Conservation (phyloP, 2,797 vertebrate species). For the Clarias pachynema region DNA sequence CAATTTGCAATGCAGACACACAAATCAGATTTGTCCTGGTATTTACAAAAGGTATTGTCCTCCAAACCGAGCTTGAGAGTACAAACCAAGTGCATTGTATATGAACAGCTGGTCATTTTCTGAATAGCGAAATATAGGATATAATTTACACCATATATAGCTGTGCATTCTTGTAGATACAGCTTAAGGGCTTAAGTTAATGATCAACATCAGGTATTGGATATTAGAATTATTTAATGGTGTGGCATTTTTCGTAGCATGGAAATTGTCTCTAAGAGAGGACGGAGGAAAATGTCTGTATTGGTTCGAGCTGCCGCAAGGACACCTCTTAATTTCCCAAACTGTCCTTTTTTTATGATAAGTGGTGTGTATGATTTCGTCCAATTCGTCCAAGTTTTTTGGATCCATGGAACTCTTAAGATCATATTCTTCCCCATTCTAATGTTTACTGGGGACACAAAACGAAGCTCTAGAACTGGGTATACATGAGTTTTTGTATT, state of each 20-base stretch:
- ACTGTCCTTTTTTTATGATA: too few relatives aligned
- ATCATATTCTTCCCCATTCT: background rate
- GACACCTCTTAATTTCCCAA: too few relatives aligned
- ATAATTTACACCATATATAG: background rate
- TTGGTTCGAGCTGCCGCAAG: too few relatives aligned
- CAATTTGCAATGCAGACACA: constrained; percentile 4
- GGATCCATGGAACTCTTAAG: background rate
- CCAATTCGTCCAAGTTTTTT: too few relatives aligned
- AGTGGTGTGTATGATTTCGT: background rate
- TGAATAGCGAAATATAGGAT: background rate
- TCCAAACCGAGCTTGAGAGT: background rate
- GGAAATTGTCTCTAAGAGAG: too few relatives aligned
- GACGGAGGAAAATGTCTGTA: too few relatives aligned
- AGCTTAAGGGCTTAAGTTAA: background rate
- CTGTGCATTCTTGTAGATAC: too few relatives aligned
- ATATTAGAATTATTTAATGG: too few relatives aligned
- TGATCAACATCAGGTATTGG: too few relatives aligned
- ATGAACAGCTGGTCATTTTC: background rate
- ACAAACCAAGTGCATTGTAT: background rate
- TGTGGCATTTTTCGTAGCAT: too few relatives aligned
- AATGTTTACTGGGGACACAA: background rate
- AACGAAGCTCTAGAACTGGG: background rate
- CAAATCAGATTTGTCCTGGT: constrained; percentile 5
- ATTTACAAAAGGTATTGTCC: background rate
- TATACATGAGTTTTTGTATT: background rate